A percentile compares a stretch with the other conserved stretches of the same genome.
phyloP scores from a whole-genome alignment of 2,888 invertebrate genomes.

The Drosophila paranaensis region DNA sequence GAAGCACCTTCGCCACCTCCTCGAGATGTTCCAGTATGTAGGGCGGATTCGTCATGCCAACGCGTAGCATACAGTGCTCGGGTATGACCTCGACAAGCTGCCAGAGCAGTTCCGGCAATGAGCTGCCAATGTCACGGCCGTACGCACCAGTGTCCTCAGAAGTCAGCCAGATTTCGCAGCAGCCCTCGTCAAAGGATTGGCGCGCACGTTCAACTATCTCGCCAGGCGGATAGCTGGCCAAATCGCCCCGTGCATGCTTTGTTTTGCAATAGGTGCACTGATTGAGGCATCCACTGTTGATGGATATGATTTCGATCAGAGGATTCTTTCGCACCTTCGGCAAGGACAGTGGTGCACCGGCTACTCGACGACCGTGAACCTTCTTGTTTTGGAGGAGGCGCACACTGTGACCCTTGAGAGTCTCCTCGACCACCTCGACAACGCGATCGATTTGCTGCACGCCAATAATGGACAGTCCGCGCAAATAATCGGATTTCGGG shows the following conservation, averaged over 20 bases:
- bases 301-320: conserved; percentile 97
- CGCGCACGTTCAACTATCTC: conserved; percentile 94
- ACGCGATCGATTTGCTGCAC: conserved; percentile 99
- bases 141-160: conserved; percentile 99
- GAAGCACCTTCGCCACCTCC: conserved; percentile 94
- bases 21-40: conserved; percentile 97
- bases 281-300: conserved; percentile 98
- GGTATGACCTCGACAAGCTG: conserved; percentile 89
- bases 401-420: conserved; percentile 94
- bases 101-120: conserved; percentile 94
- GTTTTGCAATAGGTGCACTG: conserved; percentile 99
- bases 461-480: conserved; percentile 95
- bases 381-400: conserved; percentile 93
- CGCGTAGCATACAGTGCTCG: conserved; percentile 91
- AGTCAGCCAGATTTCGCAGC: conserved; percentile 98
- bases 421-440: conserved; percentile 98
- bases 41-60: conserved; percentile 99
- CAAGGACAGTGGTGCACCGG: conserved; percentile 93
- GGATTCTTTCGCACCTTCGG: conserved; percentile 98
- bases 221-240: conserved; percentile 96
- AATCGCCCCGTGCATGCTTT: conserved; percentile 97
- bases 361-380: conserved; percentile 90
- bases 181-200: conserved; percentile 96
- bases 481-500: conserved; percentile 88
- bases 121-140: conserved; percentile 96